These are phyloP conservation scores for Idaea biselata DNA, from an alignment of 2,888 invertebrate species.

Conservation along the genomic window DNA sequence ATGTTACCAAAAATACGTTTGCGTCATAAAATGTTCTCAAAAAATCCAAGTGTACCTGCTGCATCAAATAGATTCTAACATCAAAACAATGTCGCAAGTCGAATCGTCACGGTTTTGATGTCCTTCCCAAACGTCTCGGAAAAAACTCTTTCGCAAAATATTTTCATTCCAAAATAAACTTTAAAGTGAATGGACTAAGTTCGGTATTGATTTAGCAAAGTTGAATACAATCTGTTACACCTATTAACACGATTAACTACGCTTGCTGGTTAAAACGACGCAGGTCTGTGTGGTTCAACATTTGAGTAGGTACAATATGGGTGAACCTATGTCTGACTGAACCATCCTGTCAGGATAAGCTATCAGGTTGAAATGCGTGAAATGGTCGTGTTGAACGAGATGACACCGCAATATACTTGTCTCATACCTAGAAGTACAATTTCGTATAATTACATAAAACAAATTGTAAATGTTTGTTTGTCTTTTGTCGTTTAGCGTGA, in stretches of 20 bases:
- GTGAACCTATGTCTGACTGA: slow-evolving; percentile 25
- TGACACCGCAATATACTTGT: neutral
- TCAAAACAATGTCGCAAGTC: slow-evolving; percentile 47
- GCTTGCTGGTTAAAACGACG: slow-evolving; percentile 53
- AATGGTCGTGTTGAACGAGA: neutral
- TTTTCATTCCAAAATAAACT: slow-evolving; percentile 31
- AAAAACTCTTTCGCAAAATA: slow-evolving; percentile 53
- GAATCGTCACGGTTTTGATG: slow-evolving; percentile 52
- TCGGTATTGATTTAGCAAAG: slow-evolving; percentile 28
- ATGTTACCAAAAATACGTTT: neutral
- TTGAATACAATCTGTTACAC: slow-evolving; percentile 41
- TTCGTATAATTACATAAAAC: neutral
- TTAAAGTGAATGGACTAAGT: slow-evolving; percentile 32
- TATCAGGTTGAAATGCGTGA: neutral
- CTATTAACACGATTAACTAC: slow-evolving; percentile 62
- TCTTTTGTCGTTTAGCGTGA: slow-evolving; percentile 75
- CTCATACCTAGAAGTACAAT: neutral
- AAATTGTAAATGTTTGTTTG: neutral
- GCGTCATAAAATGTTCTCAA: neutral
- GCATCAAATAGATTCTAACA: slow-evolving; percentile 16
- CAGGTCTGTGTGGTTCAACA: slow-evolving; percentile 39
- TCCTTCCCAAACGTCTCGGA: slow-evolving; percentile 55
- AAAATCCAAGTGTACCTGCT: neutral
- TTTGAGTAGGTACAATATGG: slow-evolving; percentile 39
- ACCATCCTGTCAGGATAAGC: slow-evolving; percentile 2